phyloP scores from a whole-genome alignment of 2,113 vertebrate genomes.

The Entomyzon cyanotis region DNA sequence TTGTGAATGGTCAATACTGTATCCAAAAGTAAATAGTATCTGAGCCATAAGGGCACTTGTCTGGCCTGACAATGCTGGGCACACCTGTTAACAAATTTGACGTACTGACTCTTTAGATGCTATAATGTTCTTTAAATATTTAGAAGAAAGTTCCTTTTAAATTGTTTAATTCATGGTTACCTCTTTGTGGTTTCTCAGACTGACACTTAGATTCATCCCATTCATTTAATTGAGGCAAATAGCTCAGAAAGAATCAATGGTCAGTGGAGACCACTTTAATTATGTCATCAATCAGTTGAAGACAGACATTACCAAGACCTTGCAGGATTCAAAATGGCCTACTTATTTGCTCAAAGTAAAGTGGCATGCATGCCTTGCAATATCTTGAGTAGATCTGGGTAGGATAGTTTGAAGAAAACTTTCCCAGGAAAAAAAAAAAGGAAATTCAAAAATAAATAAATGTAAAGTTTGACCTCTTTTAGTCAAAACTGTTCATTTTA shows the following conservation, averaged over 20 bases:
- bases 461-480: background rate
- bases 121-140: background rate
- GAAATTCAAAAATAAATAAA: background rate
- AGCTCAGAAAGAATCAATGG: background rate
- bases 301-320: background rate
- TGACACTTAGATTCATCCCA: background rate
- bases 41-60: background rate
- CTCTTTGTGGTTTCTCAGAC: background rate
- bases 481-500: background rate
- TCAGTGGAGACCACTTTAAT: background rate
- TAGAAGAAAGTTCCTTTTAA: background rate
- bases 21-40: background rate
- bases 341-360: background rate
- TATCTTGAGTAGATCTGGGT: background rate
- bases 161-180: background rate
- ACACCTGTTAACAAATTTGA: background rate
- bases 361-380: background rate
- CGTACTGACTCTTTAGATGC: background rate
- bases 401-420: background rate
- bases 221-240: fast-evolving
- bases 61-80: background rate
- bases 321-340: background rate
- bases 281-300: background rate
- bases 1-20: background rate
- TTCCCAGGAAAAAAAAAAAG: background rate